A percentile compares a stretch with the other conserved stretches of the same genome.
These are phyloP conservation scores for Caenorhabditis japonica DNA, from an alignment of 2,888 invertebrate species.

Conservation along the genomic window DNA sequence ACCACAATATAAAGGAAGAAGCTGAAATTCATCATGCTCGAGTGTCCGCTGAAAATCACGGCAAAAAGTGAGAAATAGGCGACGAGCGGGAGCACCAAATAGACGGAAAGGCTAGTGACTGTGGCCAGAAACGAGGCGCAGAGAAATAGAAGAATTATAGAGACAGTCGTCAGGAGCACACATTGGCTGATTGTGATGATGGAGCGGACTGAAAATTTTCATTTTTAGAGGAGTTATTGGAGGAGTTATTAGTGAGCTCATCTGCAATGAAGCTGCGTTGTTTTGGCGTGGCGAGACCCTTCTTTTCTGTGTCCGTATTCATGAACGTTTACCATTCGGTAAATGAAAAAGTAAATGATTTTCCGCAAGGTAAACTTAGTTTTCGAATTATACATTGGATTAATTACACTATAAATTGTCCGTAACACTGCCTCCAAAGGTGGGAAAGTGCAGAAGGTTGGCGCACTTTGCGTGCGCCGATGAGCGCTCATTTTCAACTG, in stretches of 20 bases:
- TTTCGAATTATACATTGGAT: too few relatives aligned
- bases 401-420: too few relatives aligned
- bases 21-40: slow-evolving; percentile 50
- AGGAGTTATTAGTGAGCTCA: neutral
- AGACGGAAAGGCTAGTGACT: slow-evolving; percentile 49
- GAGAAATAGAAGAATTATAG: slow-evolving; percentile 46
- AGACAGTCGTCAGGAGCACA: slow-evolving; percentile 16
- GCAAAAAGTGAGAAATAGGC: slow-evolving; percentile 58
- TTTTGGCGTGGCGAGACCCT: too few relatives aligned
- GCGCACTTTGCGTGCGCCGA: too few relatives aligned
- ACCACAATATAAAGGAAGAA: slow-evolving; percentile 55
- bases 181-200: slow-evolving; percentile 44
- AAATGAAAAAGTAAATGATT: too few relatives aligned
- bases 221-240: neutral
- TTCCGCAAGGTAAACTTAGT: too few relatives aligned
- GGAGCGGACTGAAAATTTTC: slow-evolving; percentile 32
- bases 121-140: slow-evolving; percentile 48
- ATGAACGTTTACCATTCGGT: too few relatives aligned
- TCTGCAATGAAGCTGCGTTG: too few relatives aligned
- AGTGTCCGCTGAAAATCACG: slow-evolving; percentile 61
- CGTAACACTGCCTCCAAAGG: too few relatives aligned
- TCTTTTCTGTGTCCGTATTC: too few relatives aligned
- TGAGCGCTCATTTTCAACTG: too few relatives aligned
- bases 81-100: slow-evolving; percentile 42
- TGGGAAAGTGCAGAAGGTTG: too few relatives aligned